A percentile compares a stretch with the other conserved stretches of the same genome.
phyloP scores from a whole-genome alignment of 2,797 vertebrate species.

The Girardinus metallicus region DNA sequence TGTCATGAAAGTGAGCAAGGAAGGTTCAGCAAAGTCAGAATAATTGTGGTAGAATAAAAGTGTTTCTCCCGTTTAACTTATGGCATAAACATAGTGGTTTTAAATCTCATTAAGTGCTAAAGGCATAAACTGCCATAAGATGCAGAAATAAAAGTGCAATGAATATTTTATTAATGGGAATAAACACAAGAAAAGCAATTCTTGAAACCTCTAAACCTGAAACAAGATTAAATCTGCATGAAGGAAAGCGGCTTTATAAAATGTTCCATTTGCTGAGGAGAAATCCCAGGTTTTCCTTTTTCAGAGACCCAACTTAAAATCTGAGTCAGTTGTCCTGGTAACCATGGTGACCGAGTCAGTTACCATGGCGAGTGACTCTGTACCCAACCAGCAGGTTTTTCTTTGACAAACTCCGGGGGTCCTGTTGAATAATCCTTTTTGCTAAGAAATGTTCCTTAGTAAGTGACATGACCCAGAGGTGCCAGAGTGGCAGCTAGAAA shows the following conservation, averaged over 20 bases:
- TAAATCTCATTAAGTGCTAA: neutral
- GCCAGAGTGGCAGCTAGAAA: no score
- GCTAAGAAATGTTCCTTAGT: slow-evolving; percentile 2
- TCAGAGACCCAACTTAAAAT: neutral
- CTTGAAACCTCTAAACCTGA: neutral
- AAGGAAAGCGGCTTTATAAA: neutral
- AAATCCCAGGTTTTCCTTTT: neutral
- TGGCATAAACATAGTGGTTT: neutral
- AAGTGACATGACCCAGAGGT: slow-evolving; percentile 1
- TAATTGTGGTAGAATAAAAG: neutral
- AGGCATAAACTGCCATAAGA: neutral
- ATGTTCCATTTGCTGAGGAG: neutral
- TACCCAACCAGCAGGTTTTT: neutral
- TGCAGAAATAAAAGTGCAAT: neutral
- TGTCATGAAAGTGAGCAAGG: slow-evolving; percentile 5
- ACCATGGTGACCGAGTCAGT: neutral
- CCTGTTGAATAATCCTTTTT: neutral
- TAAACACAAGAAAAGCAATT: neutral
- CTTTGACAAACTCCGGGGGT: neutral
- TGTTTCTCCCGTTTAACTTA: neutral
- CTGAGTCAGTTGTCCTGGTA: slow-evolving; percentile 6
- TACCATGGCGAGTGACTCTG: slow-evolving; percentile 5
- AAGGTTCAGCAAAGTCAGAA: neutral
- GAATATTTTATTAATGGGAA: neutral
- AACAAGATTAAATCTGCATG: neutral